These are phyloP conservation scores for Pteropus rufus DNA, from an alignment of 2,797 vertebrate genomes.

Conservation along the genomic window DNA sequence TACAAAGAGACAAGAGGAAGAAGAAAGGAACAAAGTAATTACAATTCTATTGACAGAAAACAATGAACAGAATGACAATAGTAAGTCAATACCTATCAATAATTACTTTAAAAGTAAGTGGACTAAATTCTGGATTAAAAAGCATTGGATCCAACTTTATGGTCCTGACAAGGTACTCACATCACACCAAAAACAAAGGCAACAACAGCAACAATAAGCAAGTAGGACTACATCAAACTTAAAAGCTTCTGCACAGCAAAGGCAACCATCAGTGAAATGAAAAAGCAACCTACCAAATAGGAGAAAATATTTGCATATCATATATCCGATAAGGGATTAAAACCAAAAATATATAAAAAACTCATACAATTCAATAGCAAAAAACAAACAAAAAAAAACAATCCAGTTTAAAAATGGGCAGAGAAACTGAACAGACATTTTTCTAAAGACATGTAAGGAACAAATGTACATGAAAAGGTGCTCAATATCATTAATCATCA, in stretches of 20 bases:
- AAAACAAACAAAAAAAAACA: neutral
- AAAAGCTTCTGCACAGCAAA: neutral
- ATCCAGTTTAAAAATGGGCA: neutral
- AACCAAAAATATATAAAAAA: neutral
- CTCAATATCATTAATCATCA: neutral
- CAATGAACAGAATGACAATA: neutral
- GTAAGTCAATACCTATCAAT: neutral
- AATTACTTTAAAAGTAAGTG: slow-evolving; percentile 7
- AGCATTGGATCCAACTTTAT: neutral
- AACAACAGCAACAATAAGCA: neutral
- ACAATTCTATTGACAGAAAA: neutral
- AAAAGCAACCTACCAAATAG: neutral
- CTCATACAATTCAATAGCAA: neutral
- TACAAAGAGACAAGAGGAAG: neutral
- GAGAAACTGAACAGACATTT: neutral
- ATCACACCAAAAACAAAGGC: neutral
- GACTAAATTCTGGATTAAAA: neutral
- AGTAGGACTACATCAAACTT: neutral
- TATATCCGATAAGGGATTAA: neutral
- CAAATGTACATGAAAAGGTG: neutral
- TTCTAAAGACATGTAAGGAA: neutral
- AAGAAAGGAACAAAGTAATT: neutral
- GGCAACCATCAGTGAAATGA: neutral
- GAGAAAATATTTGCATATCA: neutral
- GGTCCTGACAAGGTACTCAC: neutral